Conservation (phyloP, 2,888 invertebrate species). For the Chrysotoxum bicinctum region DNA sequence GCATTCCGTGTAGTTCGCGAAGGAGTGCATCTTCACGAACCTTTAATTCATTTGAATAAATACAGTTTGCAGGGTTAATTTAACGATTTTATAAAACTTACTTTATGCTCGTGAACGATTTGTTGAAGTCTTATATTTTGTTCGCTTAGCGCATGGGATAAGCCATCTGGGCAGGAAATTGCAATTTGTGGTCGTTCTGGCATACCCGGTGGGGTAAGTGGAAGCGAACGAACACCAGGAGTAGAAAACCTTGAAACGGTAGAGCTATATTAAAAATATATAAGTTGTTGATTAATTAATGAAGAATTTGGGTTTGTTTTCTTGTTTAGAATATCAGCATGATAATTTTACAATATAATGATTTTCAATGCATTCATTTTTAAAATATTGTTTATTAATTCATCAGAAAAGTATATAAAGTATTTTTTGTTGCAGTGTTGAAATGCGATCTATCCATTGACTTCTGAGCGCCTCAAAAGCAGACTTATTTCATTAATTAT, state of each 20-base stretch:
- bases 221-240: conserved; percentile 79
- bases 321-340: too few relatives aligned
- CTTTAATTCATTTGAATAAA: conserved; percentile 81
- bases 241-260: conserved; percentile 78
- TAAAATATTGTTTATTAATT: too few relatives aligned
- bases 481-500: too few relatives aligned
- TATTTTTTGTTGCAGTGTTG: too few relatives aligned
- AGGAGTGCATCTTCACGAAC: conserved; percentile 89
- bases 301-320: too few relatives aligned
- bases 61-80: not conserved
- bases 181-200: conserved; percentile 79
- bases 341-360: too few relatives aligned
- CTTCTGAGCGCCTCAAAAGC: too few relatives aligned
- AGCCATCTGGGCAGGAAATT: conserved; percentile 81
- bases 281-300: not conserved
- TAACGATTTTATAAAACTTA: conserved; percentile 77
- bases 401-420: too few relatives aligned
- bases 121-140: conserved; percentile 87
- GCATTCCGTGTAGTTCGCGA: conserved; percentile 89
- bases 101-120: conserved; percentile 91
- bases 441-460: too few relatives aligned
- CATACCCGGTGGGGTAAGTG: conserved; percentile 83
- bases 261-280: conserved; percentile 69
- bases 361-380: too few relatives aligned
- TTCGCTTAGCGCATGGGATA: conserved; percentile 81